A percentile compares a stretch with the other conserved stretches of the same genome.
phyloP scores from a whole-genome alignment of 1,140 invertebrate genomes.

The Lanistes nyassanus region DNA sequence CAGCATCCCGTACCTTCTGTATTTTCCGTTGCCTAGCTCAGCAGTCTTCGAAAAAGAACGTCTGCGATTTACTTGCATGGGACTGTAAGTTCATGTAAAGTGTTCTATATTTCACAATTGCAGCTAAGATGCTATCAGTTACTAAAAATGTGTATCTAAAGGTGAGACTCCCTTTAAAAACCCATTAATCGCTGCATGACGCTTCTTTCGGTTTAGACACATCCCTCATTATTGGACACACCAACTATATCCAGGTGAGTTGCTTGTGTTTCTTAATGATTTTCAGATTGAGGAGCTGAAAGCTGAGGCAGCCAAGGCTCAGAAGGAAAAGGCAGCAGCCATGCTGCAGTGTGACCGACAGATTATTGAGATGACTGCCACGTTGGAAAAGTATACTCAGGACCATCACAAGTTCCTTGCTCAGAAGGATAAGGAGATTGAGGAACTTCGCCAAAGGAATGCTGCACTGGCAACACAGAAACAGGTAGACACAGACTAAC shows the following conservation, averaged over 20 bases:
- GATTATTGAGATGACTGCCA: constrained; percentile 46
- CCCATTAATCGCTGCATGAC: neutral
- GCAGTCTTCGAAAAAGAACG: no score
- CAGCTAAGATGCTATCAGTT: no score
- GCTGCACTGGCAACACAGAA: constrained; percentile 5
- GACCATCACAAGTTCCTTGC: constrained; percentile 46
- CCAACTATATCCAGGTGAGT: no score
- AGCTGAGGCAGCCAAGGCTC: constrained; percentile 25
- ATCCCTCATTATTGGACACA: neutral
- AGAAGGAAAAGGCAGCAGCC: constrained; percentile 40
- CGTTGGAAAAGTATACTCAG: constrained; percentile 49
- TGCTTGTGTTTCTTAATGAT: neutral
- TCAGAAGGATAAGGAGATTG: constrained; percentile 48
- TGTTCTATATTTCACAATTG: no score
- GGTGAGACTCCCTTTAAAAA: no score
- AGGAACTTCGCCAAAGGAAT: constrained; percentile 30
- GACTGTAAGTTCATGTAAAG: no score
- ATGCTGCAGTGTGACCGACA: constrained; percentile 42
- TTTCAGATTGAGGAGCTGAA: constrained; percentile 38
- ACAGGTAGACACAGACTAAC: constrained; percentile 16
- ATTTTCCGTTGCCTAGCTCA: no score
- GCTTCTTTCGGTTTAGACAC: no score
- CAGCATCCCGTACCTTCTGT: no score
- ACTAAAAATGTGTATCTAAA: no score
- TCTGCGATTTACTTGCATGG: no score